These are phyloP conservation scores for Procapra przewalskii DNA, from an alignment of 2,113 vertebrate species.

Conservation along the genomic window DNA sequence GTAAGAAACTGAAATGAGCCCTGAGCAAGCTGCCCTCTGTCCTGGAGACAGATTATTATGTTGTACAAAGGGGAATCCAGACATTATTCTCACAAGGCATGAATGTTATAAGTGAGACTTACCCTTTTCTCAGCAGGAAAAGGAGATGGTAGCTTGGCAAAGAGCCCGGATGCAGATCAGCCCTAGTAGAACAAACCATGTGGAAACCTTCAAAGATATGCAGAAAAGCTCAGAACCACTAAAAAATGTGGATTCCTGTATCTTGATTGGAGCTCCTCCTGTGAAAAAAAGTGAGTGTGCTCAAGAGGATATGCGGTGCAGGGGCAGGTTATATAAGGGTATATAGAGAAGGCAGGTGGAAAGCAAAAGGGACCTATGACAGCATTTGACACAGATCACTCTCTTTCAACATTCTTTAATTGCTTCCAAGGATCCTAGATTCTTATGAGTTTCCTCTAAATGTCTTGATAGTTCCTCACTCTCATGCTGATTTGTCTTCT, in stretches of 20 bases:
- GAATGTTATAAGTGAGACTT: background rate
- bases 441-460: background rate
- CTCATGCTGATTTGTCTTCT: background rate
- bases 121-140: constrained; percentile 48
- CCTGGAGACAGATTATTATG: background rate
- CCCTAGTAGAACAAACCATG: background rate
- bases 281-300: constrained; percentile 45
- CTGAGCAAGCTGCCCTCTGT: background rate
- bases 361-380: background rate
- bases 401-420: background rate
- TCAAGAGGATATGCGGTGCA: background rate
- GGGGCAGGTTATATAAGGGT: background rate
- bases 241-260: background rate
- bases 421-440: background rate
- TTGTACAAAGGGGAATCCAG: background rate
- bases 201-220: constrained; percentile 39
- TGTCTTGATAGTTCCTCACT: background rate
- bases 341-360: background rate
- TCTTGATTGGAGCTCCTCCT: constrained; percentile 36
- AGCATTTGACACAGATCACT: background rate
- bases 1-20: background rate
- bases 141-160: constrained; percentile 39
- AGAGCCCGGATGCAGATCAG: constrained; percentile 16
- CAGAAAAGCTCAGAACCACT: constrained; percentile 37
- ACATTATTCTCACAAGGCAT: background rate